Evolutionary conservation across 2,888 invertebrate genomes (phyloP), one percentile per base, ranked within the genome.

Genomic region (Stenodema calcarata): DNA sequence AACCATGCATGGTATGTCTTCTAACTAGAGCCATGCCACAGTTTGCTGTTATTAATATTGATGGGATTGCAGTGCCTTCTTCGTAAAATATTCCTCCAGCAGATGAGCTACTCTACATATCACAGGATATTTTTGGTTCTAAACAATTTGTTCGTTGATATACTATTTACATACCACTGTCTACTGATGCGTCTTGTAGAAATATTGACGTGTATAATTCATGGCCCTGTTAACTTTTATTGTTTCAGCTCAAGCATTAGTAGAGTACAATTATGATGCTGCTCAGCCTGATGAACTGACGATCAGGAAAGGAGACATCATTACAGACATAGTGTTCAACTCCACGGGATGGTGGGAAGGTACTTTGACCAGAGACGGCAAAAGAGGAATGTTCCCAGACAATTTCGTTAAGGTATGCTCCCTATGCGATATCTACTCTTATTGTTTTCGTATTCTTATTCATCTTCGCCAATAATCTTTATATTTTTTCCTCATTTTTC

Each of bases 281-380:
- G 95, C 96, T 90, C 96, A 97, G 92, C 92, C 94, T 0, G 99
- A 99, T 91, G 99, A 99, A 92, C 92, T 99, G 89, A 94, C 95
- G n/a, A 92, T 99, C 87, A 93, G 93, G 35, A 96, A 97, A 91
- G 98, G 97, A 41, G 97, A 98, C 89, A 92, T 97, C 12, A 95
- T 99, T 88, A 95, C 94, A 28, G 92, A 99, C 85, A 92, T 98
- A 87, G 96, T 95, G 84, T 94, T 96, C 79, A 96, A 96, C 86
- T 98, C 98, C 92, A 95, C 96, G 89, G 99, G 99, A 88, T 99
- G 99, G 99, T 99, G 98, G 98, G 95, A 96, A 91, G 99, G 99
- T 78, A 98, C 99, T 92, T 90, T 98, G 0, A 97, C 97, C 91
- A 89, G 87, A 87, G 94, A 94, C 89, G 98, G 98, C 73, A 94